Evolutionary conservation across 2,888 invertebrate genomes (phyloP), one percentile per base, ranked within the genome.

Genomic region (Perizoma flavofasciatum): DNA sequence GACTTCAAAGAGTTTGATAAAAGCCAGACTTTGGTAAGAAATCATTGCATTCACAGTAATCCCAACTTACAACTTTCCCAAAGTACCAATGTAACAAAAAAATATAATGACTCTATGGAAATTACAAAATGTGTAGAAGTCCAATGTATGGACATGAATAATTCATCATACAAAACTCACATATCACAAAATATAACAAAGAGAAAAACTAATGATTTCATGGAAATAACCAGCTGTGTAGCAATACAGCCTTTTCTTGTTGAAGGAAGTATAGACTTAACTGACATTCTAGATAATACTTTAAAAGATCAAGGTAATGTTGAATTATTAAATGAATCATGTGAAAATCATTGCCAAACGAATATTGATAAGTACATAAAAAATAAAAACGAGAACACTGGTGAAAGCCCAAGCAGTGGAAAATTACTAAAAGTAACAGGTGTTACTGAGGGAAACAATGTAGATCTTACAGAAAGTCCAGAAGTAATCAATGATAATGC

Each of bases 61-160:
- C n/a, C 33, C 59, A 47, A 50, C 6, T 54, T 63, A 55, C 72
- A 71, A 33, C 11, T 70, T 40, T 73, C 73, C 39, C 72, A 78
- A 66, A 73, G 59, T n/a, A 47, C 34, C 39, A 67, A 83, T 69
- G 32, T 65, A 45, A 83, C 79, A 5, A 78, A 76, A 53, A 81
- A 66, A 65, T 80, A 81, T 4, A 73, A 85, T 77, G 85, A 89
- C 73, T 76, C 79, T 55, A 87, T 89, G 87, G 88, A 89, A 68
- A 78, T 88, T 0, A 88, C 89, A 55, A 75, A 85, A 50, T 89
- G 89, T 80, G 74, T 85, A 52, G 67, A 58, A 22, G 39, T 41
- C 11, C 46, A 50, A 41, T 54, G n/a, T 45, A 0, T 48, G 0
- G 40, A 32, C 5, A 55, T 33, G 4, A 37, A 22, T 22, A 22